These are phyloP conservation scores for Aplodontia rufa DNA, from an alignment of 2,113 vertebrate genomes.

Conservation along the genomic window DNA sequence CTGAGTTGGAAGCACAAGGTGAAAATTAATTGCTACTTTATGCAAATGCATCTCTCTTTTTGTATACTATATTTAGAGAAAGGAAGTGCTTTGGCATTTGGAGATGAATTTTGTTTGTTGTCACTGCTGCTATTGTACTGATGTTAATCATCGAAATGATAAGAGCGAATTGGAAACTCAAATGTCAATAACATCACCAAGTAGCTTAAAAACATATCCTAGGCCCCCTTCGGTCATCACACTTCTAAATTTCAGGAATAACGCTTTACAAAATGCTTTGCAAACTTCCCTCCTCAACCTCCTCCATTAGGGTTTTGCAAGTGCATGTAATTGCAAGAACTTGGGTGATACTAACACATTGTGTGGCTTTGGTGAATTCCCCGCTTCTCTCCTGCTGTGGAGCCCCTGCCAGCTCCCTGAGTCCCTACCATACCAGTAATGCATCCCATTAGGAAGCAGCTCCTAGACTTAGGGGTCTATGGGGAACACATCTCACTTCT, in stretches of 20 bases:
- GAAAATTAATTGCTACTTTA: background rate
- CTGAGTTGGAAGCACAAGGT: background rate
- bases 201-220: background rate
- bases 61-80: background rate
- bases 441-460: background rate
- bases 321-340: background rate
- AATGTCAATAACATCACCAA: background rate
- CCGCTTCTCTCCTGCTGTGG: background rate
- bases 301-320: background rate
- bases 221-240: background rate
- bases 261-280: background rate
- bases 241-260: background rate
- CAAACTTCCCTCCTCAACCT: background rate
- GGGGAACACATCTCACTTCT: background rate
- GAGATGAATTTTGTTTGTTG: background rate
- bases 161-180: conserved; percentile 12
- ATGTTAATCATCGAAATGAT: background rate
- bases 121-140: background rate
- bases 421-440: background rate
- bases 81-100: background rate
- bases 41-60: background rate
- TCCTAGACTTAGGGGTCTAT: background rate
- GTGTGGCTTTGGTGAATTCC: background rate
- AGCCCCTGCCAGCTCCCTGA: background rate
- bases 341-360: background rate